Evolutionary conservation across 2,113 vertebrate genomes (phyloP), one percentile per base, ranked within the genome.

Genomic region (Halichoerus grypus): DNA sequence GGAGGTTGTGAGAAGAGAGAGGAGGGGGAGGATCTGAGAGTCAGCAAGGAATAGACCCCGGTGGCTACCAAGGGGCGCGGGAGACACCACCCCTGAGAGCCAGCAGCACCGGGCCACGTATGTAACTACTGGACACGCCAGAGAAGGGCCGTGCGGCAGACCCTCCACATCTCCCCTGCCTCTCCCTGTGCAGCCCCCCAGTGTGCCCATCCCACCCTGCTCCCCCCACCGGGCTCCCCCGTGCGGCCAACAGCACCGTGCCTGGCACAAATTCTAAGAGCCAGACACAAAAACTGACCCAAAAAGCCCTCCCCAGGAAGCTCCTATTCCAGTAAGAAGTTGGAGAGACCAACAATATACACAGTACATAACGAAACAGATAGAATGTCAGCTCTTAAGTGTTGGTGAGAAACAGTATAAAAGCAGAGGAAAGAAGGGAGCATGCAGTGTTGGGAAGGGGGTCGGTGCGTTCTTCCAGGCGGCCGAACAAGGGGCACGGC

Each of bases 91-190:
- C 4, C 57, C 3, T 24, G 22, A 21, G 3, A 21, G 12, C 4
- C 3, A 28, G 76, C 16, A 2, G 6, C 24, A 5, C 4, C 28
- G 15, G 0, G 4, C 15, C 15, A 14, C 3, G 4, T 5, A 8
- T 0, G 4, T 0, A 5, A 19, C 4, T 21, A 1, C 0, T 1
- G 49, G 16, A 9, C 14, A 39, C 0, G 13, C 16, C 2, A 4
- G 42, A n/a, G 19, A 28, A 84, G 57, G 31, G 55, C 7, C 10
- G 0, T 0, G 2, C 33, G 7, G 22, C 49, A 26, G 51, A 33
- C 19, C 51, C 74, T 13, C 42, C 8, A 7, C 46, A 16, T 24
- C 51, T 24, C 24, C 42, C 77, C 59, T 4, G 9, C 57, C 39
- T 36, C 49, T 57, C n/a, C 57, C 16, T 4, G 28, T 2, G 0